Percentiles rank a stretch among this genome's conserved stretches.
These are phyloP conservation scores for Andrena flavipes DNA, from an alignment of 2,888 invertebrate species.

Conservation along the genomic window DNA sequence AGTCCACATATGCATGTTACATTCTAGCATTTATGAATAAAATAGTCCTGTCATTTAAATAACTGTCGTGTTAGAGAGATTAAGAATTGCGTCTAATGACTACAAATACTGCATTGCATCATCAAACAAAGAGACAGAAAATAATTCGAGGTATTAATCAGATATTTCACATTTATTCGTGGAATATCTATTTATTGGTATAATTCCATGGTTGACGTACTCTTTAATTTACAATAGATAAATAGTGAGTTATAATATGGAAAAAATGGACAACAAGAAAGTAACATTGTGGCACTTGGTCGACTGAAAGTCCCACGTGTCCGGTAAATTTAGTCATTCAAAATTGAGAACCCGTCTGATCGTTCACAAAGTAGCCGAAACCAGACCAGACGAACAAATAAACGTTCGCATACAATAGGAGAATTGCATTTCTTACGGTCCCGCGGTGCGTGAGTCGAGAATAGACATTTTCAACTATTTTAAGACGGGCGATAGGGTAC, in stretches of 20 bases:
- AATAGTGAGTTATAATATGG: no score
- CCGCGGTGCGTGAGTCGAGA: slow-evolving; percentile 33
- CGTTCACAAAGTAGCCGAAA: slow-evolving; percentile 18
- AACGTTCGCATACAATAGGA: slow-evolving; percentile 39
- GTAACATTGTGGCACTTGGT: neutral
- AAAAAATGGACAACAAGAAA: no score
- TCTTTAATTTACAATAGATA: no score
- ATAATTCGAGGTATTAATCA: no score
- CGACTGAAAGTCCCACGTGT: neutral
- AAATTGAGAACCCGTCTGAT: slow-evolving; percentile 18
- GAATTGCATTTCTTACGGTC: slow-evolving; percentile 45
- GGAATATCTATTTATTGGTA: no score
- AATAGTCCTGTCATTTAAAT: neutral
- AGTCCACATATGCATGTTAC: neutral
- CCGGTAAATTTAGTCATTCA: neutral
- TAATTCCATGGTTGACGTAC: no score
- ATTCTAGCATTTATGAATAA: neutral
- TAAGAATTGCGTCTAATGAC: neutral
- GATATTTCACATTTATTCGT: no score
- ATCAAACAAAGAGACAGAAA: no score
- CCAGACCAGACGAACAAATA: slow-evolving; percentile 30
- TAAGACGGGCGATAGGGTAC: slow-evolving; percentile 21
- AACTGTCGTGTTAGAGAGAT: neutral
- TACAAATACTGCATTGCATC: no score
- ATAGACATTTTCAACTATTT: slow-evolving; percentile 44